Conservation (phyloP, 2,797 vertebrate species). For the Chanos chanos region DNA sequence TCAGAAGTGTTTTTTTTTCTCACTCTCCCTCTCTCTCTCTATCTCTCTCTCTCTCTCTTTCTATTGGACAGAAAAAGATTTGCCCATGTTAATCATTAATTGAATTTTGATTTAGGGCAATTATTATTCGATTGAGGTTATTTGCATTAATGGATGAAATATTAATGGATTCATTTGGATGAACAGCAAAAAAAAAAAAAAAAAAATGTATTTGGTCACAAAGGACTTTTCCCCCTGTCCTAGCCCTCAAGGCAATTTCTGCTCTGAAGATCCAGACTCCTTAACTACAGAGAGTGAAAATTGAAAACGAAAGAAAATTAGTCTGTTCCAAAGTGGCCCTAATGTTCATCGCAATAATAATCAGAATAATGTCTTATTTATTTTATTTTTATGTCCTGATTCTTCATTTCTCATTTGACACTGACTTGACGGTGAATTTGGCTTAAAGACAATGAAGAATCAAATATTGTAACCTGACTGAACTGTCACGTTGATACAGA, state of each 20-base stretch:
- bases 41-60: slow-evolving; percentile 20
- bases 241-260: slow-evolving; percentile 49
- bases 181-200: slow-evolving; percentile 32
- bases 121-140: slow-evolving; percentile 71
- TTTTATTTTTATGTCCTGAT: too few relatives aligned
- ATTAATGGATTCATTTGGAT: slow-evolving; percentile 65
- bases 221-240: slow-evolving; percentile 43
- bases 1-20: too few relatives aligned
- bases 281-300: not conserved
- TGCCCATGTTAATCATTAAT: slow-evolving; percentile 65
- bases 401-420: slow-evolving; percentile 6
- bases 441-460: too few relatives aligned
- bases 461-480: too few relatives aligned
- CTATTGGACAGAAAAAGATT: slow-evolving; percentile 33
- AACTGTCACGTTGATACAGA: slow-evolving; percentile 28
- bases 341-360: not conserved
- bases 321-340: not conserved
- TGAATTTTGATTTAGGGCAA: slow-evolving; percentile 68
- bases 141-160: slow-evolving; percentile 71
- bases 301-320: slow-evolving; percentile 7
- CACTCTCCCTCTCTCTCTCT: too few relatives aligned
- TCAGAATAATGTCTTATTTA: not conserved
- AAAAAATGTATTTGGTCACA: slow-evolving; percentile 58
- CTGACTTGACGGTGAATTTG: too few relatives aligned
- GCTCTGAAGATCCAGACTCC: slow-evolving; percentile 40